A percentile compares a stretch with the other conserved stretches of the same genome.
Evolutionary conservation across 2,888 invertebrate genomes (phyloP).

Genomic region (Panorpa germanica): DNA sequence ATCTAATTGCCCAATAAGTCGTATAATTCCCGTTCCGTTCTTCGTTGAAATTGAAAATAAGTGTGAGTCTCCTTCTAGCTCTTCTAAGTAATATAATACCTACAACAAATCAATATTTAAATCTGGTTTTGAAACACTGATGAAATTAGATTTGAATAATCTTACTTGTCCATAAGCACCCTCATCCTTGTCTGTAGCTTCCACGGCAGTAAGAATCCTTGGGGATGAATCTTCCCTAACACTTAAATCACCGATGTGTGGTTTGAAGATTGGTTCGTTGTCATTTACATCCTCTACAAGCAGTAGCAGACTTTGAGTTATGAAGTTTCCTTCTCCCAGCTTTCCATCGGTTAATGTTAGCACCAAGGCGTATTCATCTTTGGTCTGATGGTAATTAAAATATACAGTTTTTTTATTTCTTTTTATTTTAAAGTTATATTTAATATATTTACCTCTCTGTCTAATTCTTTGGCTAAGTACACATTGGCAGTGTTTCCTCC

Average conservation of each 20-base stretch:
- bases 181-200: slow-evolving; percentile 78
- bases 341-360: slow-evolving; percentile 76
- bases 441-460: slow-evolving; percentile 53
- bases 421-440: slow-evolving; percentile 2
- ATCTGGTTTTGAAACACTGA: slow-evolving; percentile 1
- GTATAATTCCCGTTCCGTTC: slow-evolving; percentile 69
- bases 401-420: slow-evolving; percentile 3
- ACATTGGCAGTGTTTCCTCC: slow-evolving; percentile 70
- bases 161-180: slow-evolving; percentile 76
- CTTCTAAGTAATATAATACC: slow-evolving; percentile 51
- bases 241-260: slow-evolving; percentile 65
- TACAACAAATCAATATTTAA: slow-evolving; percentile 8
- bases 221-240: slow-evolving; percentile 64
- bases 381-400: slow-evolving; percentile 31
- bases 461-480: slow-evolving; percentile 73
- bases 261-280: slow-evolving; percentile 73
- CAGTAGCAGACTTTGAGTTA: slow-evolving; percentile 74
- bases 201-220: slow-evolving; percentile 56
- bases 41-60: slow-evolving; percentile 65
- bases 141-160: slow-evolving; percentile 9
- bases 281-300: slow-evolving; percentile 86
- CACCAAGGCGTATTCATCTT: slow-evolving; percentile 77
- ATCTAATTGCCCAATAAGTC: slow-evolving; percentile 57
- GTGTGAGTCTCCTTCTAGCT: slow-evolving; percentile 56
- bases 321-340: slow-evolving; percentile 70